A percentile compares a stretch with the other conserved stretches of the same genome.
Conservation (phyloP, 2,113 vertebrate species). For the Pelusios castaneus region DNA sequence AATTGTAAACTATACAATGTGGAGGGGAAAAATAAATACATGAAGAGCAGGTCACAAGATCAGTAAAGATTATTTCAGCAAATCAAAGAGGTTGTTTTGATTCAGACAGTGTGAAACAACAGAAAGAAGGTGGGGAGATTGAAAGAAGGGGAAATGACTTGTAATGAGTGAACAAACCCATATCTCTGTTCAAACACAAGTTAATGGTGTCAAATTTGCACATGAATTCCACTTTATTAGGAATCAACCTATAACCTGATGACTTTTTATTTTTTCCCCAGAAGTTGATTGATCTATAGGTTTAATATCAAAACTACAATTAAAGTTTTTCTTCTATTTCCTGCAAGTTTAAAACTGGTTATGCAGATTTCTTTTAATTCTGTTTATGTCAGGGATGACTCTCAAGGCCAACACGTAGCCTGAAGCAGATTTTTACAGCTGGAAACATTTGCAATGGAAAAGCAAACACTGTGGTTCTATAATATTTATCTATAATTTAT, state of each 20-base stretch:
- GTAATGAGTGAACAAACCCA: too few relatives aligned
- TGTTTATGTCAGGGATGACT: neutral
- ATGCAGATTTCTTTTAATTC: slow-evolving; percentile 3
- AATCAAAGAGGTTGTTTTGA: too few relatives aligned
- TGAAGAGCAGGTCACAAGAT: too few relatives aligned
- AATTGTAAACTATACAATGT: too few relatives aligned
- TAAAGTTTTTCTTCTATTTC: slow-evolving; percentile 1
- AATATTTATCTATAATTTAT: neutral
- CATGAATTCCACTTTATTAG: neutral
- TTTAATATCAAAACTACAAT: slow-evolving; percentile 3
- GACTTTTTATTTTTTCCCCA: neutral
- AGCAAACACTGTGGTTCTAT: neutral
- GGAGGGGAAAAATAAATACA: too few relatives aligned
- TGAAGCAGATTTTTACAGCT: neutral
- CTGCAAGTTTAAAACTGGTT: neutral
- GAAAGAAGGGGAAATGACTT: too few relatives aligned
- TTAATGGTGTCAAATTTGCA: too few relatives aligned
- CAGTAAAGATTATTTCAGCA: too few relatives aligned
- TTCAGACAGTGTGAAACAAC: too few relatives aligned
- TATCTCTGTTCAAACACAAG: too few relatives aligned
- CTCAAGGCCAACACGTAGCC: slow-evolving; percentile 1
- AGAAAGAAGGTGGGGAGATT: too few relatives aligned
- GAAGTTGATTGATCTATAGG: neutral
- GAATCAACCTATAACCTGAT: neutral
- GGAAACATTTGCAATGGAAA: neutral